Conservation (phyloP, 37 sponge, comb jelly and placozoan genomes). For the Cliona cf. orientalis region DNA sequence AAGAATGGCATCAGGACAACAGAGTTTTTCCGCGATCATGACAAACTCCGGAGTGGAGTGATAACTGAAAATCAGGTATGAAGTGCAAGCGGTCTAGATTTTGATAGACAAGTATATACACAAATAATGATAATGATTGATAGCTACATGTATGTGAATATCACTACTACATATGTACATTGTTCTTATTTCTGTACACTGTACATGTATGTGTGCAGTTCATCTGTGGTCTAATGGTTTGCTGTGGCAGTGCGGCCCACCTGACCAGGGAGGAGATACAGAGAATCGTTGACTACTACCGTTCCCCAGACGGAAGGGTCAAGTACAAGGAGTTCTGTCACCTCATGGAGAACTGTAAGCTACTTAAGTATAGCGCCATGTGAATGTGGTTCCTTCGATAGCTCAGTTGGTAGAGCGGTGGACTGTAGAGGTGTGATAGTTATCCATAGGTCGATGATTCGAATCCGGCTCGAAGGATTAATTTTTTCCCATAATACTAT, state of each 20-base stretch:
- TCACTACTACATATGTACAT: background rate
- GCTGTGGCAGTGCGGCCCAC: constrained; percentile 65
- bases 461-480: no score
- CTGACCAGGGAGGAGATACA: constrained; percentile 75
- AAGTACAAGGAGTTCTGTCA: constrained; percentile 87
- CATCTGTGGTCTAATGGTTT: constrained; percentile 74
- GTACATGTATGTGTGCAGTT: constrained; percentile 37
- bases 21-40: constrained; percentile 93
- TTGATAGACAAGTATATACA: background rate
- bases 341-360: constrained; percentile 87
- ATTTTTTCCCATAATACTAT: background rate
- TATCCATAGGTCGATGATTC: no score
- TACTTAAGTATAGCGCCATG: no score
- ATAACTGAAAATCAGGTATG: constrained; percentile 91
- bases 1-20: constrained; percentile 92
- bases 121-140: background rate
- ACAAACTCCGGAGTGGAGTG: constrained; percentile 87
- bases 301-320: constrained; percentile 73
- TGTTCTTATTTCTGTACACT: background rate
- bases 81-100: no score
- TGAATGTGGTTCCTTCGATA: no score
- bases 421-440: no score
- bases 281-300: constrained; percentile 62
- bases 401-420: no score
- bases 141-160: no score